Conservation (phyloP, 2,797 vertebrate species). For the Sitta carolinensis region DNA sequence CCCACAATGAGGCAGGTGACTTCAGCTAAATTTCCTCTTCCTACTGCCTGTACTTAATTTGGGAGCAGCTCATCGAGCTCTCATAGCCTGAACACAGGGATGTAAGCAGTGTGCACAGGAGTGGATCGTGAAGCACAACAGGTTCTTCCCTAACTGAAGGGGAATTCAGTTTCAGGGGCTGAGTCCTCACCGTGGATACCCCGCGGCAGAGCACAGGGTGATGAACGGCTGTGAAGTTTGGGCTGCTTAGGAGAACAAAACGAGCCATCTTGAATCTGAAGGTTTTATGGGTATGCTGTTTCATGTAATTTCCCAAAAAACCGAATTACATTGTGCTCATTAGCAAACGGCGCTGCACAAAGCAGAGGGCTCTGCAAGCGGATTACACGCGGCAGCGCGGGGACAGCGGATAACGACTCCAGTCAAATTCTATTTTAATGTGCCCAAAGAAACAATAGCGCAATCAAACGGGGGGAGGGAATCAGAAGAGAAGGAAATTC, state of each 20-base stretch:
- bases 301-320: conserved; percentile 22
- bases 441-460: not conserved
- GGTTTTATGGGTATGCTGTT: conserved; percentile 73
- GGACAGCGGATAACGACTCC: not conserved
- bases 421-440: not conserved
- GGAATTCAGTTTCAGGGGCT: not conserved
- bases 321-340: conserved; percentile 29
- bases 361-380: not conserved
- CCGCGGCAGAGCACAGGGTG: conserved; percentile 69
- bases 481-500: not conserved
- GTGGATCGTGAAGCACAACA: conserved; percentile 72
- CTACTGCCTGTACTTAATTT: not conserved
- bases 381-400: not conserved
- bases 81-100: not conserved
- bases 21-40: not conserved
- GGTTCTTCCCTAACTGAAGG: conserved; percentile 42
- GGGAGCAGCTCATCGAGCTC: not conserved
- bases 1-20: not conserved
- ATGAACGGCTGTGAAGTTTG: conserved; percentile 79
- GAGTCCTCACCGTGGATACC: accelerated
- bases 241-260: conserved; percentile 83
- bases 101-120: not conserved
- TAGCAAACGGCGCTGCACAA: conserved; percentile 33
- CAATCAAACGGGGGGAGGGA: not conserved
- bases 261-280: conserved; percentile 82